Base-by-base conservation (phyloP, 2,888 invertebrate genomes). In the Rhaphigaster nebulosa region DNA sequence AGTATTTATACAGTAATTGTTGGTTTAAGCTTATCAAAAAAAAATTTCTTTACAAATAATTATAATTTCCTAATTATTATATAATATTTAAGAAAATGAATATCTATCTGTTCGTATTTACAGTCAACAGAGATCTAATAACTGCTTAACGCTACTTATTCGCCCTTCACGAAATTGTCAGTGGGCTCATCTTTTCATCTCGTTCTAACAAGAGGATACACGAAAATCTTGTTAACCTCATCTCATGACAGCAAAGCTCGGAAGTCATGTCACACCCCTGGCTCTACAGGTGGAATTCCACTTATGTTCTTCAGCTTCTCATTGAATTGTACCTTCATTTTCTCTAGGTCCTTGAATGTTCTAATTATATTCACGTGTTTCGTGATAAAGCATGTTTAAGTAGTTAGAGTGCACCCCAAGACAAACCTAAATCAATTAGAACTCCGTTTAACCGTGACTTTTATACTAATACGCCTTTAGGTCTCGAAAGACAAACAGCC, bases 171-270 rank as follows among this genome's bases (percentile, higher is more conserved):
- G 5, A 70, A 34, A 70, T 70, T 70, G 70, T 15, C 6, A 76
- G 34, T 20, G 8, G 6, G 20, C 70, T 20, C 29, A 3, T 38
- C 38, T 65, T 29, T 5, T 4, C 65, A 15, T 29, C n/a, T 29
- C 65, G 13, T 65, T 18, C 65, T 65, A 65, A 65, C 29, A 65
- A 65, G 29, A 29, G 65, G 29, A 29, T 65, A 29, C 65, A 76
- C 70, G 70, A 76, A 76, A 76, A 76, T 76, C 70, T 76, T 76
- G 70, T 76, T 76, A 76, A 38, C 8, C 70, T 76, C 70, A 38
- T 38, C 70, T 76, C 70, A 20, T 38, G 70, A 38, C 70, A 76
- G 34, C 8, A 34, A 76, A 76, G 70, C 34, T 38, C 34, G 70
- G 70, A 76, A 76, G 70, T 76, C 70, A 76, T 38, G 70, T 76